phyloP scores from a whole-genome alignment of 2,888 invertebrate genomes.

The Parnassius mnemosyne region DNA sequence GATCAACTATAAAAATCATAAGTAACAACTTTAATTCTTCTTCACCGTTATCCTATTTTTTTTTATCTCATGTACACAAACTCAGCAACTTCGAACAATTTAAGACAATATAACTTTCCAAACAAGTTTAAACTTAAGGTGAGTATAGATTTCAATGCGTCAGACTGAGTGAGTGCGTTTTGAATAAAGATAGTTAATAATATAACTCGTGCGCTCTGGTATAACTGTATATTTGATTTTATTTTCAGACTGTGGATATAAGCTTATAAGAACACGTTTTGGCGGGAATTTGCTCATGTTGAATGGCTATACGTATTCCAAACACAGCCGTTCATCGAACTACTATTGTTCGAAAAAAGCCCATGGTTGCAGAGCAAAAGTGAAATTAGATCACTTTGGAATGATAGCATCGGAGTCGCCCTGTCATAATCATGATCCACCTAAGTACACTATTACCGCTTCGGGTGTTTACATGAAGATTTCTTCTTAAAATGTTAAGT shows the following conservation, averaged over 20 bases:
- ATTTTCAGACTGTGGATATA: constrained; percentile 33
- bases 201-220: no score
- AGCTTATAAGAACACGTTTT: constrained; percentile 37
- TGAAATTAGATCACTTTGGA: constrained; percentile 34
- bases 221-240: constrained; percentile 23
- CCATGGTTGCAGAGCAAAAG: constrained; percentile 40
- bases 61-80: no score
- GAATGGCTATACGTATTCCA: constrained; percentile 41
- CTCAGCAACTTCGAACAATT: no score
- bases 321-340: constrained; percentile 30
- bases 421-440: constrained; percentile 35
- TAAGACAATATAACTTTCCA: no score
- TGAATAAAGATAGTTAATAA: no score
- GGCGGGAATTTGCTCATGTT: constrained; percentile 38
- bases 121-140: no score
- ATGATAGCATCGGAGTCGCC: constrained; percentile 26
- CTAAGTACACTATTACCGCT: constrained; percentile 31
- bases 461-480: constrained; percentile 32
- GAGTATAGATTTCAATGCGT: no score
- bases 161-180: no score
- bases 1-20: no score
- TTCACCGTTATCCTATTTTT: no score
- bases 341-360: constrained; percentile 47
- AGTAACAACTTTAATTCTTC: no score
- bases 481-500: constrained; percentile 18